phyloP scores from a whole-genome alignment of 2,888 invertebrate genomes.

The Cephonodes hylas region DNA sequence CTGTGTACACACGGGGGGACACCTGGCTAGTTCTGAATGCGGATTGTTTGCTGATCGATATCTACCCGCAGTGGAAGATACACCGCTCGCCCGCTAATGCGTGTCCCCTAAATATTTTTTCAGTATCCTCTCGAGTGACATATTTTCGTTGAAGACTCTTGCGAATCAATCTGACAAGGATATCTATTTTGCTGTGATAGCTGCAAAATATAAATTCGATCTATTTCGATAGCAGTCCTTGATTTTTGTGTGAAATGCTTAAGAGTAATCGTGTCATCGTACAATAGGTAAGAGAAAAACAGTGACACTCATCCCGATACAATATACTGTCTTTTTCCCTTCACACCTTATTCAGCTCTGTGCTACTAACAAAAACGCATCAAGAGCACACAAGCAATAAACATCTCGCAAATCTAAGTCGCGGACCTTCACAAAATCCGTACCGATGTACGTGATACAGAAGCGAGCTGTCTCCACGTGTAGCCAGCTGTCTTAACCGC shows the following conservation, averaged over 20 bases:
- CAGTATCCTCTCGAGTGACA: not conserved
- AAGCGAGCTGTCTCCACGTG: not conserved
- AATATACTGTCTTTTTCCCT: too few relatives aligned
- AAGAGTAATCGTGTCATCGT: too few relatives aligned
- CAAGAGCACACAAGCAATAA: not conserved
- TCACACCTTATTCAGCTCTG: too few relatives aligned
- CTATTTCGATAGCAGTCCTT: too few relatives aligned
- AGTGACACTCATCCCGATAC: too few relatives aligned
- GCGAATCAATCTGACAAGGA: not conserved
- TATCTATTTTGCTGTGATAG: not conserved
- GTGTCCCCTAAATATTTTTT: slow-evolving; percentile 16
- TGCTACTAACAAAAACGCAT: not conserved
- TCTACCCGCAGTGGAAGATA: slow-evolving; percentile 35
- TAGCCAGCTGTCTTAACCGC: slow-evolving; percentile 46
- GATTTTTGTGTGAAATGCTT: too few relatives aligned
- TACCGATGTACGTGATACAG: slow-evolving; percentile 1
- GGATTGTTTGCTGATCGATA: slow-evolving; percentile 69
- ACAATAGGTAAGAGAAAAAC: too few relatives aligned
- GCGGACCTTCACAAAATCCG: slow-evolving; percentile 9
- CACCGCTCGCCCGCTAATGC: slow-evolving; percentile 33
- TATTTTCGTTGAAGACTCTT: not conserved
- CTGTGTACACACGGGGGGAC: slow-evolving; percentile 71
- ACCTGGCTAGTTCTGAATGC: slow-evolving; percentile 63
- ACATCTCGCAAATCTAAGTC: not conserved
- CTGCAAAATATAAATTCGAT: not conserved